Evolutionary conservation across 2,888 invertebrate species (phyloP), one percentile per base, ranked within the genome.

Genomic region (Oligia strigilis): DNA sequence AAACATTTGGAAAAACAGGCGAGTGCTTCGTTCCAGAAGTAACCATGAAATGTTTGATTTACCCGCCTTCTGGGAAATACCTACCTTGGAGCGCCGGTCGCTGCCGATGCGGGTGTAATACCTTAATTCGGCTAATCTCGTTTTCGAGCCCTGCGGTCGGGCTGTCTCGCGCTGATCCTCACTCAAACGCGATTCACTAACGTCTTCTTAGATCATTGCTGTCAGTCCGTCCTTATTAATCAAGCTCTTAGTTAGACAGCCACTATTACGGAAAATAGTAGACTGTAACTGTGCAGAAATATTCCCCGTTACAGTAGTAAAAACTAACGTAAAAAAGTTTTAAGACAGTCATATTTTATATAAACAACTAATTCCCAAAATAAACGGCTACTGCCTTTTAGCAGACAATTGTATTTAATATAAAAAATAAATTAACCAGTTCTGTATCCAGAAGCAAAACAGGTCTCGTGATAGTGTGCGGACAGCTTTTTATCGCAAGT

Each of bases 11-110:
- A 83, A 85, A 89, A 87, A 88, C 80, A 86, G 80, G 86, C 88
- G 87, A 86, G 86, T 90, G 90, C 88, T 91, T 92, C 90, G 91
- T 91, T 90, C 87, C 92, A 91, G 91, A 91, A 88, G 91, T 92
- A 92, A 91, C 94, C 94, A 93, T 95, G 95, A 95, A 95, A 94
- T 93, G 93, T 94, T 95, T 96, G 95, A 96, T 96, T 96, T 96
- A 96, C 93, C 91, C 91, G 91, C 90, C 96, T 93, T 94, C 87
- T 88, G 96, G 96, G 96, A 96, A 96, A 96, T 96, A 94, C 94
- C 93, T 92, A 94, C 94, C 93, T 92, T 88, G 88, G 91, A 92
- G 91, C 91, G 90, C 87, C 89, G 92, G 90, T 88, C 92, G 90
- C 90, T 90, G 92, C 89, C 93, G 94, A 94, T 94, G 94, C 94